Conservation (phyloP, 2,888 invertebrate species). For the Cataglyphis cursor region DNA sequence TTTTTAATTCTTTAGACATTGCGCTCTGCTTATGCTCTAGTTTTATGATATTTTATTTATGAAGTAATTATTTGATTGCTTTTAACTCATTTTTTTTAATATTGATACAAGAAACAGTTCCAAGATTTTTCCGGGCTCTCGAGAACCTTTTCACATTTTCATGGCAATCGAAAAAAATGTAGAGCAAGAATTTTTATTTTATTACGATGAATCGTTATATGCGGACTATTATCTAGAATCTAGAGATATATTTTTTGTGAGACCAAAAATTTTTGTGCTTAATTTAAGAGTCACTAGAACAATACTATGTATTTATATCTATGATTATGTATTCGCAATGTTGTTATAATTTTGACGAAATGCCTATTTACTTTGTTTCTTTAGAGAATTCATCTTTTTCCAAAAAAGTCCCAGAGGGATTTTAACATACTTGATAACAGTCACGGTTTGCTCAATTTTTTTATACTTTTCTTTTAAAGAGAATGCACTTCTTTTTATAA, state of each 20-base stretch:
- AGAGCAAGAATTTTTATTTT: constrained; percentile 79
- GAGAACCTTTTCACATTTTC: neutral
- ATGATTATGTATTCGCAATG: constrained; percentile 40
- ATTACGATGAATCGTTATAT: constrained; percentile 70
- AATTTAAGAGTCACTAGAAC: neutral
- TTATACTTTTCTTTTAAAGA: neutral
- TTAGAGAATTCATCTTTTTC: constrained; percentile 31
- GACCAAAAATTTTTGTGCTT: neutral
- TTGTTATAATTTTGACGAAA: constrained; percentile 84
- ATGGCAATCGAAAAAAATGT: neutral
- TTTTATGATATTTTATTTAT: neutral
- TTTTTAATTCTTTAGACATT: constrained; percentile 76
- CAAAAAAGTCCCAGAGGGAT: constrained; percentile 31
- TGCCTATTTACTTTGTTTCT: constrained; percentile 50
- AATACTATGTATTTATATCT: neutral
- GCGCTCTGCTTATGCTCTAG: constrained; percentile 68
- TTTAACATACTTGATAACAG: constrained; percentile 46
- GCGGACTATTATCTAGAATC: constrained; percentile 8
- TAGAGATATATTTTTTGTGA: constrained; percentile 75
- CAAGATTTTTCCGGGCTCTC: constrained; percentile 61
- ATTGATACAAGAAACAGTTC: constrained; percentile 78
- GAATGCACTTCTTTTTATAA: neutral
- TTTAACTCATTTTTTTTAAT: constrained; percentile 74
- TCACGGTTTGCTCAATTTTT: constrained; percentile 55
- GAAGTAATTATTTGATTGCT: constrained; percentile 78